A percentile compares a stretch with the other conserved stretches of the same genome.
Evolutionary conservation across 2,113 vertebrate species (phyloP).

Genomic region (Calyptommatus sinebrachiatus): DNA sequence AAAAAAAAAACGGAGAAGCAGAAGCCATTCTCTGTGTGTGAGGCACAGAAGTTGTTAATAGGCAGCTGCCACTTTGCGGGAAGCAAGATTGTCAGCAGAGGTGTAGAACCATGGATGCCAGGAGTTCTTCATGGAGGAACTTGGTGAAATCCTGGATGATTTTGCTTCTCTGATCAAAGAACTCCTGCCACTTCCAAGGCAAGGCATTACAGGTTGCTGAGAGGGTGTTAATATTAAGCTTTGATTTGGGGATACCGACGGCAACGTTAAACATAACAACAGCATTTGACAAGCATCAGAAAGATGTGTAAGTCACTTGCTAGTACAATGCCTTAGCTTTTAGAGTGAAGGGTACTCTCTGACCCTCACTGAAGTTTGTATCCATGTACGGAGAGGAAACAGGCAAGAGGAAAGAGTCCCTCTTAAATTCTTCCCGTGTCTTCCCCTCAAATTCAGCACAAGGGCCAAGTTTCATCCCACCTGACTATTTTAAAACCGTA

Average conservation of each 20-base stretch:
- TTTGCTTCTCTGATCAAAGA: constrained; percentile 15
- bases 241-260: background rate
- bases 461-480: background rate
- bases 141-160: background rate
- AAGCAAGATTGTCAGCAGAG: background rate
- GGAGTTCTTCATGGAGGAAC: background rate
- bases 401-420: background rate
- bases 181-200: background rate
- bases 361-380: background rate
- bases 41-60: constrained; percentile 11
- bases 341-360: background rate
- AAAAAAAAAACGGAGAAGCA: too few relatives aligned
- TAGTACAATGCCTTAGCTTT: background rate
- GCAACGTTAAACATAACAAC: background rate
- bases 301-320: background rate
- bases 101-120: background rate
- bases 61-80: background rate
- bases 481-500: background rate
- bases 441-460: background rate
- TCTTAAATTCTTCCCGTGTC: background rate
- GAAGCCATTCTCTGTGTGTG: background rate
- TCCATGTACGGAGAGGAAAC: background rate
- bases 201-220: background rate
- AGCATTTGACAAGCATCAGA: background rate
- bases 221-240: background rate